Evolutionary conservation across 92 coral and sea anemone species (phyloP), one percentile per base, ranked within the genome.

Genomic region (Heteractis magnifica): DNA sequence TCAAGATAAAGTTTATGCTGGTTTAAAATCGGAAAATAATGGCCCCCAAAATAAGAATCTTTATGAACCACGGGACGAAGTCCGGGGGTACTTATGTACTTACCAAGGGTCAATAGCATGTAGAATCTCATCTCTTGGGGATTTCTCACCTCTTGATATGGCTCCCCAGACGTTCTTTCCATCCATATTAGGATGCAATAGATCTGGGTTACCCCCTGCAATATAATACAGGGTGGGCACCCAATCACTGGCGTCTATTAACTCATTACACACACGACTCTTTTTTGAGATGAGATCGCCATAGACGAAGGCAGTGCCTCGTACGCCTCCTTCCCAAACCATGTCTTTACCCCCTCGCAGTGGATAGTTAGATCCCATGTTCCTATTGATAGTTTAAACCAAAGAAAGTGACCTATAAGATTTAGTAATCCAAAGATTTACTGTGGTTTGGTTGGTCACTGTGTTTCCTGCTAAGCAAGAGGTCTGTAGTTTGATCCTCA

Each of bases 251-350:
- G 89, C 97, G 83, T 97, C 98, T 70, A 97, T 92, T 80, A 97
- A 79, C 52, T 94, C 99, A 12, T 90, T 84, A 56, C 97, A 88
- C n/a, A 97, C 99, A 10, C 99, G 96, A n/a, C 79, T 85, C 74
- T 92, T 92, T 21, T 90, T 53, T 79, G 91, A 78, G 62, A 97
- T 91, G 65, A 91, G 91, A 19, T 92, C 86, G 65, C 90, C 86
- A 88, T 94, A 95, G 71, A 97, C 94, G 88, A 97, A 94, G 14
- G 98, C 97, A 19, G 93, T 83, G 5, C 98, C 98, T 70, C 86
- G 87, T 52, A 97, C 92, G 44, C 99, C 99, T 77, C 99, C 99
- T 86, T 97, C 99, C 99, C 99, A 97, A 4, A 97, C 81, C 81
- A 95, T 94, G 82, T 94, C 94, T 84, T 97, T 97, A 73, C 99